Evolutionary conservation across 2,113 vertebrate genomes (phyloP).

Genomic region (Ailurus styani): DNA sequence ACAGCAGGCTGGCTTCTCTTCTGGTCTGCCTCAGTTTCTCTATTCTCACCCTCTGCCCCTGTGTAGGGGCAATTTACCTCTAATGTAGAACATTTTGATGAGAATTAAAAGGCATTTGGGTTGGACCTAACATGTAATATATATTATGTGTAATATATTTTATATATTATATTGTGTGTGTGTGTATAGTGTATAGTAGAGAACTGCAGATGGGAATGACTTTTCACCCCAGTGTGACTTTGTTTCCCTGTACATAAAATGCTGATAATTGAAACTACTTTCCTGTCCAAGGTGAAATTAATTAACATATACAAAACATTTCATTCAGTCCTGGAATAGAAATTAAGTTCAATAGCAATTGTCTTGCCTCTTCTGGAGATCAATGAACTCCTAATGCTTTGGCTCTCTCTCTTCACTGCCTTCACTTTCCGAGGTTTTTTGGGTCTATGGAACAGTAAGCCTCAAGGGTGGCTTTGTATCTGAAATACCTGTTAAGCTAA

Average conservation of each 20-base stretch:
- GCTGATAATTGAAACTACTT: background rate
- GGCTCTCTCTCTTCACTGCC: background rate
- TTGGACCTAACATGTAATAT: background rate
- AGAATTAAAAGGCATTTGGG: background rate
- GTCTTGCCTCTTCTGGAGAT: background rate
- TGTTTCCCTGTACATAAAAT: background rate
- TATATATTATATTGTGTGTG: background rate
- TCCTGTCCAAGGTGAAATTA: background rate
- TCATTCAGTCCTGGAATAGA: background rate
- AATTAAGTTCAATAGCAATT: background rate
- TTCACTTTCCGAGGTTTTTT: background rate
- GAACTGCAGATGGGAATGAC: background rate
- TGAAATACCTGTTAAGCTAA: background rate
- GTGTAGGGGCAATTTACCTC: background rate
- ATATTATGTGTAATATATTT: background rate
- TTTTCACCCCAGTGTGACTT: background rate
- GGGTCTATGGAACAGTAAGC: background rate
- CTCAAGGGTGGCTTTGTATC: background rate
- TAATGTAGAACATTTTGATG: background rate
- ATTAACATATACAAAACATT: background rate
- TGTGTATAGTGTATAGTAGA: background rate
- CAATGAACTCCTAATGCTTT: background rate
- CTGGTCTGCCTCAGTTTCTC: background rate
- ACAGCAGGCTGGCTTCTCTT: background rate
- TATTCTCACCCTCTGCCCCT: background rate